phyloP scores from a whole-genome alignment of 2,113 vertebrate species.

The Cyprinodon variegatus region DNA sequence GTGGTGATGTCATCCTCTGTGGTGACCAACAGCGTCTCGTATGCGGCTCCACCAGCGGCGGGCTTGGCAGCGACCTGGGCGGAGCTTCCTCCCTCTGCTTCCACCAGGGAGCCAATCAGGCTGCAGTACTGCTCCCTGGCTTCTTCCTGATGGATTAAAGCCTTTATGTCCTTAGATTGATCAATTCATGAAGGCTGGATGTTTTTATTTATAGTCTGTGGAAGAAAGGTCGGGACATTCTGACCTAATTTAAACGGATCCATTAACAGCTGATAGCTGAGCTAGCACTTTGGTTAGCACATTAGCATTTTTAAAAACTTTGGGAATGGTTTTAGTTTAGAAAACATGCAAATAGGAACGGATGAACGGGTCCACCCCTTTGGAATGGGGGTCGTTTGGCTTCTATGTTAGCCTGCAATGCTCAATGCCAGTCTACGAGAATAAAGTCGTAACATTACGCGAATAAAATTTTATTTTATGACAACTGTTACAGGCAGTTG shows the following conservation, averaged over 20 bases:
- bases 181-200: not conserved
- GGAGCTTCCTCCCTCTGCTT: constrained; percentile 66
- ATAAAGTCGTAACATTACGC: too few species aligned
- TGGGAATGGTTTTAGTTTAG: too few species aligned
- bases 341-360: too few species aligned
- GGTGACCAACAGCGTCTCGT: constrained; percentile 82
- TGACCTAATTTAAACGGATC: not conserved
- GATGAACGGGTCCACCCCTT: too few species aligned
- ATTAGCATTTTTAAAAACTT: too few species aligned
- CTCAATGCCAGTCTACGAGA: too few species aligned
- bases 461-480: too few species aligned
- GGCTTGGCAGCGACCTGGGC: constrained; percentile 43
- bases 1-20: constrained; percentile 87
- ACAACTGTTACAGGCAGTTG: too few species aligned
- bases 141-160: constrained; percentile 75
- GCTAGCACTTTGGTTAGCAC: too few species aligned
- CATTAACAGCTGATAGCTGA: too few species aligned
- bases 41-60: constrained; percentile 48
- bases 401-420: too few species aligned
- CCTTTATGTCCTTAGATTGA: not conserved
- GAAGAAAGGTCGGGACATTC: not conserved
- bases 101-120: constrained; percentile 81
- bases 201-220: not conserved
- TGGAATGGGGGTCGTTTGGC: too few species aligned
- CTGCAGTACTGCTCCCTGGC: constrained; percentile 88